Evolutionary conservation across 2,113 vertebrate species (phyloP).

Genomic region (Dendropsophus ebraccatus): DNA sequence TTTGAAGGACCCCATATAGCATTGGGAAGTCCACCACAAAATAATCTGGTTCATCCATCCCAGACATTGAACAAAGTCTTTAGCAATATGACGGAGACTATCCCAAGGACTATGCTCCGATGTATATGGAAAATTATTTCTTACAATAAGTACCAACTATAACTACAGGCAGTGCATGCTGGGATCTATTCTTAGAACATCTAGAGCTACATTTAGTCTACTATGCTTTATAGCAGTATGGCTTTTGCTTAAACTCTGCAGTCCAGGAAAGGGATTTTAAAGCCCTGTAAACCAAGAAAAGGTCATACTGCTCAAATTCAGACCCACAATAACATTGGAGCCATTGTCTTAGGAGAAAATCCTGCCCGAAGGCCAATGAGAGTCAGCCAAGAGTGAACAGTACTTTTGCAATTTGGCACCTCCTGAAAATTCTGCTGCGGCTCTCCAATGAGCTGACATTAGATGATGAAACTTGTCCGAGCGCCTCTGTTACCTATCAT

Average conservation of each 20-base stretch:
- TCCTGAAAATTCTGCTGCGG: slow-evolving; percentile 11
- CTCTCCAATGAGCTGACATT: slow-evolving; percentile 17
- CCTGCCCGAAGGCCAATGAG: slow-evolving; percentile 26
- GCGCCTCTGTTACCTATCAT: slow-evolving; percentile 11
- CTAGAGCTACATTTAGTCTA: neutral
- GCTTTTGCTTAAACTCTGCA: slow-evolving; percentile 6
- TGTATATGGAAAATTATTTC: too few species aligned
- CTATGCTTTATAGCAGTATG: neutral
- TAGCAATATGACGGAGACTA: too few species aligned
- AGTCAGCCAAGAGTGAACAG: slow-evolving; percentile 55
- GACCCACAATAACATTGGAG: slow-evolving; percentile 40
- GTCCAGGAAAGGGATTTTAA: slow-evolving; percentile 46
- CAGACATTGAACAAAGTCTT: too few species aligned
- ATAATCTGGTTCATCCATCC: too few species aligned
- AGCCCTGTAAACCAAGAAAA: slow-evolving; percentile 43
- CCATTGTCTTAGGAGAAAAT: slow-evolving; percentile 48
- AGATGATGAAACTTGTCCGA: slow-evolving; percentile 23
- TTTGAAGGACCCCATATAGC: too few species aligned
- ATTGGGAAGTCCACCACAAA: too few species aligned
- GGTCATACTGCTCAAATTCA: slow-evolving; percentile 44
- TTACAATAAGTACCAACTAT: neutral
- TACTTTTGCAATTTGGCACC: slow-evolving; percentile 52
- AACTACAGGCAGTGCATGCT: neutral
- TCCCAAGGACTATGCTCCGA: too few species aligned
- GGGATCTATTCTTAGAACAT: slow-evolving; percentile 16